These are phyloP conservation scores for Uloborus diversus DNA, from an alignment of 1,140 invertebrate species.

Conservation along the genomic window DNA sequence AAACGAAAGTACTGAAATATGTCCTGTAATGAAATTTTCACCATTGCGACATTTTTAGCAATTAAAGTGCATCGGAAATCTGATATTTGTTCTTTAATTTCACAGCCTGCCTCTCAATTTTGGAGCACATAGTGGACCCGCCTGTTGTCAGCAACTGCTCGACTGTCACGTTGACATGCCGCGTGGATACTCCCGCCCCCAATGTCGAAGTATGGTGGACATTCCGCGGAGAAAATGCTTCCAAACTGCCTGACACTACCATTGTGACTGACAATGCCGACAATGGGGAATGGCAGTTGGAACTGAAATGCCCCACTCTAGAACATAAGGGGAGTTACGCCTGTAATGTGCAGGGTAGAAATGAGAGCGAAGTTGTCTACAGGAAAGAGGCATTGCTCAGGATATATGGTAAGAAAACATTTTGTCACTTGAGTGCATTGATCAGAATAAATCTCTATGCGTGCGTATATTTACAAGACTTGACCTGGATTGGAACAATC, in stretches of 20 bases:
- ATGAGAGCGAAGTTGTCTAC: conserved; percentile 58
- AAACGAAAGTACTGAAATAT: too few relatives aligned
- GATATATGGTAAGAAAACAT: conserved; percentile 59
- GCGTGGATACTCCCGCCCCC: conserved; percentile 31
- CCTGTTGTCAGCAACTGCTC: conserved; percentile 58
- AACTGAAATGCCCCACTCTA: conserved; percentile 56
- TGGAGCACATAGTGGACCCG: conserved; percentile 56
- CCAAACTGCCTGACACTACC: conserved; percentile 58
- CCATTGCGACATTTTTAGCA: too few relatives aligned
- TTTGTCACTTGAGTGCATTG: not conserved
- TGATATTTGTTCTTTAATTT: conserved; percentile 5
- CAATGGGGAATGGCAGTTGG: conserved; percentile 54
- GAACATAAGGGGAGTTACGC: conserved; percentile 57
- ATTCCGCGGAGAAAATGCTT: conserved; percentile 60
- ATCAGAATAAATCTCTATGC: too few relatives aligned
- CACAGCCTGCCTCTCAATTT: conserved; percentile 49
- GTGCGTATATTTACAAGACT: too few relatives aligned
- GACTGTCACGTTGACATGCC: conserved; percentile 53
- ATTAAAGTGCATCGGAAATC: too few relatives aligned
- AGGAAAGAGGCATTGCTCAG: conserved; percentile 58
- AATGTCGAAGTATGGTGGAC: conserved; percentile 59
- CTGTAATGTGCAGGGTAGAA: conserved; percentile 57
- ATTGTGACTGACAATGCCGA: conserved; percentile 41
- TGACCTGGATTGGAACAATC: too few relatives aligned
- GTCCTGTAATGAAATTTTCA: too few relatives aligned